Percentiles rank a stretch among this genome's conserved stretches.
Evolutionary conservation across 2,113 vertebrate species (phyloP).

Genomic region (Caretta caretta): DNA sequence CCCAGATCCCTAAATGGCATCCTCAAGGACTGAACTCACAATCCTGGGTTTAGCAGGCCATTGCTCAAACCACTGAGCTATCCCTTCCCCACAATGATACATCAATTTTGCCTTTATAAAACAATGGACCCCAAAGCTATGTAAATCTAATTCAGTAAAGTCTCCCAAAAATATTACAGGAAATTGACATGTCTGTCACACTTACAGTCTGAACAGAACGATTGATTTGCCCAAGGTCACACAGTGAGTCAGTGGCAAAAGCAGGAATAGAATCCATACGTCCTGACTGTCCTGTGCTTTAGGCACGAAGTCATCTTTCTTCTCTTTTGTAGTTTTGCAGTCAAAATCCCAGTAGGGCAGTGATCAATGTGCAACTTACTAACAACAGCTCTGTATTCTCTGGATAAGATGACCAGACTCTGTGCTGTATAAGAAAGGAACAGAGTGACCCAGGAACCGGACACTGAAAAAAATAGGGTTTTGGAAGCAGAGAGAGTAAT

Average conservation of each 20-base stretch:
- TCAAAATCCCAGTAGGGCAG: constrained; percentile 20
- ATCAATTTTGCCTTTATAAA: too few relatives aligned
- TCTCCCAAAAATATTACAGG: not conserved
- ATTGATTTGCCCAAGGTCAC: not conserved
- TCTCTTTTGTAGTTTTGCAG: constrained; percentile 4
- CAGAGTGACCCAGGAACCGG: constrained; percentile 1
- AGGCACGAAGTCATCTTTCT: constrained; percentile 50
- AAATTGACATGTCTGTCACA: not conserved
- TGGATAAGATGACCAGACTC: constrained; percentile 17
- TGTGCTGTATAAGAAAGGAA: not conserved
- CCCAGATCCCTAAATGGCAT: too few relatives aligned
- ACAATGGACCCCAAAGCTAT: not conserved
- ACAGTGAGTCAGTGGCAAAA: not conserved
- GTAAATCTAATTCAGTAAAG: not conserved
- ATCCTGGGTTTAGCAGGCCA: too few relatives aligned
- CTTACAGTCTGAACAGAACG: not conserved
- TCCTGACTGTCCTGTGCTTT: not conserved
- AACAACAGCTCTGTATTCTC: constrained; percentile 28
- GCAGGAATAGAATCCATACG: not conserved
- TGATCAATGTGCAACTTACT: constrained; percentile 2
- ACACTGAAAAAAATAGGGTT: constrained; percentile 6
- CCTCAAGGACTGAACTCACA: too few relatives aligned
- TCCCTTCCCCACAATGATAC: not conserved
- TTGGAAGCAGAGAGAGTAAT: constrained; percentile 39
- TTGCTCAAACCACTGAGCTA: too few relatives aligned